Percentiles rank a stretch among this genome's conserved stretches.
Evolutionary conservation across 2,113 vertebrate species (phyloP).

Genomic region (Heloderma charlesbogerti): DNA sequence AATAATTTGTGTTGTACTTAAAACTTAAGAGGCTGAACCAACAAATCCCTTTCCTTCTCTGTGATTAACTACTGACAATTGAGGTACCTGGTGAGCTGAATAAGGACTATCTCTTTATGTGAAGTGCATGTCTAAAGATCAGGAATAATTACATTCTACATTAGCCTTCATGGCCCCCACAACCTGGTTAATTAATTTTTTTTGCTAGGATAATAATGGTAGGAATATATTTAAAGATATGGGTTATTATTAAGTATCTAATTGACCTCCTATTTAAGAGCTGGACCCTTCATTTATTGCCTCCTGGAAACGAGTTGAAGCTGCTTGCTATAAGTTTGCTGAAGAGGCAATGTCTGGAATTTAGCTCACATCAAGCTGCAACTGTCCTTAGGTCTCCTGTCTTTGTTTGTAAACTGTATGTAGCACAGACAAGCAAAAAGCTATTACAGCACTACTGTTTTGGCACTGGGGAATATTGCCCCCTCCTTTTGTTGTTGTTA

Average conservation of each 20-base stretch:
- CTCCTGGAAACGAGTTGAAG: conserved; percentile 66
- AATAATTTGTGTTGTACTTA: conserved; percentile 64
- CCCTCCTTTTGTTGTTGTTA: conserved; percentile 64
- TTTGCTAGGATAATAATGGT: conserved; percentile 84
- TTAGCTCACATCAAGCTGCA: conserved; percentile 29
- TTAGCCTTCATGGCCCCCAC: conserved; percentile 80
- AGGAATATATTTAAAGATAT: conserved; percentile 84
- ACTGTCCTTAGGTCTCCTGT: conserved; percentile 46
- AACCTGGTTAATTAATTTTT: conserved; percentile 86
- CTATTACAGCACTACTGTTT: conserved; percentile 79
- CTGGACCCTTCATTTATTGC: conserved; percentile 78
- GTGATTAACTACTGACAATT: conserved; percentile 79
- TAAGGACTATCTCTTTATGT: conserved; percentile 79
- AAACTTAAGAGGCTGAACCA: conserved; percentile 71
- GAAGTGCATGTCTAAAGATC: conserved; percentile 81
- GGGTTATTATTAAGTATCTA: conserved; percentile 82
- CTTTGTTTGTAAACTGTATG: conserved; percentile 78
- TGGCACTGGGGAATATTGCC: conserved; percentile 69
- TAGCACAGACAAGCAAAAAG: conserved; percentile 80
- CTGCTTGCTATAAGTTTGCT: conserved; percentile 51
- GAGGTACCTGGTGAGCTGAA: conserved; percentile 79
- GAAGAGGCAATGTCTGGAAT: conserved; percentile 50
- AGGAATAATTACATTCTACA: conserved; percentile 84
- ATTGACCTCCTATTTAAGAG: conserved; percentile 84
- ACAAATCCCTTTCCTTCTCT: conserved; percentile 63